Base-by-base conservation (phyloP, 1,140 invertebrate genomes). In the Nephila pilipes region DNA sequence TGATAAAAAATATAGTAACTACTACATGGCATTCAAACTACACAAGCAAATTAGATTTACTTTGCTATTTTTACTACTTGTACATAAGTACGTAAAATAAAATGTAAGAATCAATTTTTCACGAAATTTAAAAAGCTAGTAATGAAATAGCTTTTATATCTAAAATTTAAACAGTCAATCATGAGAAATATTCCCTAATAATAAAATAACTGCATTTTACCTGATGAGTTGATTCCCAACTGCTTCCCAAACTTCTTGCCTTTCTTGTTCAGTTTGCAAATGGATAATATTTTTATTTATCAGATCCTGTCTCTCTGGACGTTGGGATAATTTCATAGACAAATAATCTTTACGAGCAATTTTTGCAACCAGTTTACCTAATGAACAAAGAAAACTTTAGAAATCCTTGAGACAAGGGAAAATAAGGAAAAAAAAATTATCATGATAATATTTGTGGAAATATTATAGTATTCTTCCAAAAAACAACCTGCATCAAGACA, bases 211-310 rank as follows among this genome's bases (percentile, higher is more conserved):
- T 46, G 8, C 12, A 10, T 46, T 94, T 91, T 94, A 97, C 97
- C 97, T 97, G 94, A 98, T 99, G 94, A 99, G 97, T 95, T 98
- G 97, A 90, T 98, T 98, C 75, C 98, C 98, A 95, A 99, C 98
- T 80, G 98, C 98, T 95, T 99, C 98, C 96, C 99, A 98, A 94
- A 97, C 97, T 96, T 99, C 98, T 46, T 98, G 97, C 94, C 98
- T 96, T 95, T 99, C 98, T 96, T 98, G 98, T 94, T 99, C 98
- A 94, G 97, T 97, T 95, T 98, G 98, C 94, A 98, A 96, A 79
- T 98, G 98, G 95, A 99, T 97, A 93, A 99, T 99, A 95, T 99
- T 99, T 95, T 99, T 97, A 95, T 99, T 99, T 94, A 99, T 99
- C 92, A 99, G 97, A 96, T 99, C 98, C 96, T 99, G 98, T 87